Evolutionary conservation across 2,113 vertebrate species (phyloP).

Genomic region (Dicaeum eximium): DNA sequence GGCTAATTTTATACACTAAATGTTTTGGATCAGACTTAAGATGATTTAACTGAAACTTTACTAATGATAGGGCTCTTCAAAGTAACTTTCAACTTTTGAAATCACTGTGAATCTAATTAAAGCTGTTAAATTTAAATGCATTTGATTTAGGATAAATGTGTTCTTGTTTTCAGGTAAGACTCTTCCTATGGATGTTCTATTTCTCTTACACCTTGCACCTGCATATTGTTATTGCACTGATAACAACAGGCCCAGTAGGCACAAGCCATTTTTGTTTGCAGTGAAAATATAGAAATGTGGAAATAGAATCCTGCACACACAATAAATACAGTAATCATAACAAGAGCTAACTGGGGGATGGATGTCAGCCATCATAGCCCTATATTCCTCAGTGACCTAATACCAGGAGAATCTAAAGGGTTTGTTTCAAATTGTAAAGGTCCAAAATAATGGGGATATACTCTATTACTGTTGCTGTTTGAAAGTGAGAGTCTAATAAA

Average conservation of each 20-base stretch:
- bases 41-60: neutral
- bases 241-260: neutral
- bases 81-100: neutral
- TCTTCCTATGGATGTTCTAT: neutral
- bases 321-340: neutral
- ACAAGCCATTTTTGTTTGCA: neutral
- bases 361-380: neutral
- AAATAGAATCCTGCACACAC: neutral
- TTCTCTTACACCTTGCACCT: neutral
- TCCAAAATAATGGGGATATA: neutral
- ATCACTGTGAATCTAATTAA: neutral
- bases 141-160: neutral
- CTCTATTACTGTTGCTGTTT: neutral
- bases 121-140: neutral
- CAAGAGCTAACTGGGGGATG: neutral
- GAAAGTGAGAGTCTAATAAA: neutral
- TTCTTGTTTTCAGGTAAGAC: neutral
- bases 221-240: neutral
- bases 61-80: neutral
- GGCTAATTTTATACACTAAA: neutral
- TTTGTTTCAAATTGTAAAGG: neutral
- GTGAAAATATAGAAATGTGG: neutral
- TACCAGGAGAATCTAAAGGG: neutral
- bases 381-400: neutral
- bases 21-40: neutral